Evolutionary conservation across 2,888 invertebrate species (phyloP).

Genomic region (Alloplasta piceator): DNA sequence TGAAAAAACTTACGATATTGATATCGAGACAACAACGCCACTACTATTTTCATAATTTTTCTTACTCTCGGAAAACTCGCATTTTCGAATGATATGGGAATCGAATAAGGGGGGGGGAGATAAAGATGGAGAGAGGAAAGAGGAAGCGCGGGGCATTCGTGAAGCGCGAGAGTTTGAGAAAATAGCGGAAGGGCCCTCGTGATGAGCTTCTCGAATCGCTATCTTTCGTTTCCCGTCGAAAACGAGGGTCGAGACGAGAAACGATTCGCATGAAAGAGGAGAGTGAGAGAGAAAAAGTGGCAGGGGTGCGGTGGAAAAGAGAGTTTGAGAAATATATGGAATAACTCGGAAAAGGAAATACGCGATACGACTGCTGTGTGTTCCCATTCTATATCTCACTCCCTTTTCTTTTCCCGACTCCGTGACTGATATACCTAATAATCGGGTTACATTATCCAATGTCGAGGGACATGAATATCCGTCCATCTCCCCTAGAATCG

Average conservation of each 20-base stretch:
- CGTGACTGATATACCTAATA: slow-evolving; percentile 59
- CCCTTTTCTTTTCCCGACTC: slow-evolving; percentile 24
- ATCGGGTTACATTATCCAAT: slow-evolving; percentile 64
- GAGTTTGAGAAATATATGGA: slow-evolving; percentile 63
- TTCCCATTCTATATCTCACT: slow-evolving; percentile 20
- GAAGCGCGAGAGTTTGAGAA: slow-evolving; percentile 57
- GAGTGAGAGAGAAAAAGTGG: slow-evolving; percentile 19
- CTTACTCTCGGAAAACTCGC: background rate
- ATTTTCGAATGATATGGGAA: slow-evolving; percentile 17
- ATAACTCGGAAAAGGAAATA: slow-evolving; percentile 55
- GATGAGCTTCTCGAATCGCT: slow-evolving; percentile 75
- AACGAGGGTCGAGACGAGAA: slow-evolving; percentile 53
- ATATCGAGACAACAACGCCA: slow-evolving; percentile 4
- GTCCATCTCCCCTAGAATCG: slow-evolving; percentile 28
- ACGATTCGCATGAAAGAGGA: slow-evolving; percentile 22
- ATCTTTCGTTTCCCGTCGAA: slow-evolving; percentile 64
- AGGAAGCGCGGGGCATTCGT: slow-evolving; percentile 1
- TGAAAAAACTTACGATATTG: slow-evolving; percentile 4
- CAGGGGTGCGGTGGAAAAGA: slow-evolving; percentile 23
- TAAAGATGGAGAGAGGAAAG: slow-evolving; percentile 22
- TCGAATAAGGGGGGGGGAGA: slow-evolving; percentile 2
- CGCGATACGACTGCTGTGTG: slow-evolving; percentile 43
- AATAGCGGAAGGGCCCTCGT: slow-evolving; percentile 67
- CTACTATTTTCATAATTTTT: slow-evolving; percentile 23
- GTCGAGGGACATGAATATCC: slow-evolving; percentile 47